A percentile compares a stretch with the other conserved stretches of the same genome.
Evolutionary conservation across 2,888 invertebrate species (phyloP).

Genomic region (Barypeithes pellucidus): DNA sequence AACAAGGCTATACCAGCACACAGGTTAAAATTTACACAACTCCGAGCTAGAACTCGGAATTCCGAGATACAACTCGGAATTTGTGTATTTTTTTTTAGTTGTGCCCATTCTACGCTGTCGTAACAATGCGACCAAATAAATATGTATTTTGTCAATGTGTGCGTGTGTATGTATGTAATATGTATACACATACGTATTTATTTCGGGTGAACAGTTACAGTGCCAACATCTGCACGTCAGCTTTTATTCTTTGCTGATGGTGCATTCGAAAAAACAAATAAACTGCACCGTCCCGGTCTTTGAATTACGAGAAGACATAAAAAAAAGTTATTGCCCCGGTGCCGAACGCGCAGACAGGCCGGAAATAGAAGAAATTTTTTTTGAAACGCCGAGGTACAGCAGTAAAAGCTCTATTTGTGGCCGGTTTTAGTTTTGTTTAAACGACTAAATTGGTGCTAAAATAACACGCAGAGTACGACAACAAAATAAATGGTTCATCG

Average conservation of each 20-base stretch:
- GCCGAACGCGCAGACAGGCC: conserved; percentile 11
- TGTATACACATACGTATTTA: not conserved
- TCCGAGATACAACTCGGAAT: too few relatives aligned
- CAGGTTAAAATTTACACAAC: too few relatives aligned
- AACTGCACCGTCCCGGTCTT: conserved; percentile 25
- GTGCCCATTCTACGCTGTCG: too few relatives aligned
- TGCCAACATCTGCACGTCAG: conserved; percentile 39
- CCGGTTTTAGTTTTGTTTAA: conserved; percentile 9
- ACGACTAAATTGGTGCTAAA: not conserved
- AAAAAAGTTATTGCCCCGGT: conserved; percentile 32
- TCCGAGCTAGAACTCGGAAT: too few relatives aligned
- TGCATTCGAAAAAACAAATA: conserved; percentile 43
- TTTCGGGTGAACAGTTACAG: conserved; percentile 7
- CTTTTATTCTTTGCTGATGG: conserved; percentile 29
- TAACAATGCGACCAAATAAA: too few relatives aligned
- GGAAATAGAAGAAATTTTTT: conserved; percentile 20
- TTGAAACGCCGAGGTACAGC: conserved; percentile 13
- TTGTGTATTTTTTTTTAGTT: too few relatives aligned
- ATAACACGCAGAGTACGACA: too few relatives aligned
- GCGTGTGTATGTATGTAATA: too few relatives aligned
- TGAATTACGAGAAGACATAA: conserved; percentile 36
- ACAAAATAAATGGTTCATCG: too few relatives aligned
- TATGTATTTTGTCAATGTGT: too few relatives aligned
- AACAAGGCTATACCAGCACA: too few relatives aligned
- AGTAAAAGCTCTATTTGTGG: conserved; percentile 18